These are phyloP conservation scores for Mixornis gularis DNA, from an alignment of 2,113 vertebrate species.

Conservation along the genomic window DNA sequence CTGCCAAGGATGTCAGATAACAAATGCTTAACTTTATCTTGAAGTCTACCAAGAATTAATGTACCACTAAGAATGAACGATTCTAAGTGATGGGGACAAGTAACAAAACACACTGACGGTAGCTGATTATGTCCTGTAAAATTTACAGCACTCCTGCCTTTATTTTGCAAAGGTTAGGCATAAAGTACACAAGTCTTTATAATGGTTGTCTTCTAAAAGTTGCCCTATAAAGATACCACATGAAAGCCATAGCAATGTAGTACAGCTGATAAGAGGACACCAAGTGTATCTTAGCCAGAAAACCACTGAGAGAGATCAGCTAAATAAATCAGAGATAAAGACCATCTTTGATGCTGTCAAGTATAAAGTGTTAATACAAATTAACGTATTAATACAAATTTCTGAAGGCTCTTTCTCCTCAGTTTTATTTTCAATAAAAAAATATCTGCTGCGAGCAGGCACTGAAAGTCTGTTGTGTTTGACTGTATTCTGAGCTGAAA, in stretches of 20 bases:
- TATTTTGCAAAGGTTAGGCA: not conserved
- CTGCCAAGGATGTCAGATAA: not conserved
- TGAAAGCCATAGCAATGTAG: not conserved
- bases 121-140: not conserved
- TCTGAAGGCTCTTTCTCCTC: not conserved
- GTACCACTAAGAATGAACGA: not conserved
- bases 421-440: not conserved
- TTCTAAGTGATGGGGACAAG: not conserved
- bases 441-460: not conserved
- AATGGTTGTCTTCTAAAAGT: not conserved
- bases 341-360: not conserved
- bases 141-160: not conserved
- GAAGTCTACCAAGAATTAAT: not conserved
- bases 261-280: not conserved
- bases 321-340: not conserved
- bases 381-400: not conserved
- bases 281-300: fast-evolving
- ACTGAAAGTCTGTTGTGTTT: not conserved
- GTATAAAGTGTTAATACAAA: not conserved
- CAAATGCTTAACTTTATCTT: not conserved
- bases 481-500: not conserved
- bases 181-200: not conserved
- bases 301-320: not conserved
- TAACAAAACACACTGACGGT: not conserved
- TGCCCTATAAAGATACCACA: not conserved